Percentiles rank a stretch among this genome's conserved stretches.
These are phyloP conservation scores for Ctenomys sociabilis DNA, from an alignment of 2,113 vertebrate genomes.

Conservation along the genomic window DNA sequence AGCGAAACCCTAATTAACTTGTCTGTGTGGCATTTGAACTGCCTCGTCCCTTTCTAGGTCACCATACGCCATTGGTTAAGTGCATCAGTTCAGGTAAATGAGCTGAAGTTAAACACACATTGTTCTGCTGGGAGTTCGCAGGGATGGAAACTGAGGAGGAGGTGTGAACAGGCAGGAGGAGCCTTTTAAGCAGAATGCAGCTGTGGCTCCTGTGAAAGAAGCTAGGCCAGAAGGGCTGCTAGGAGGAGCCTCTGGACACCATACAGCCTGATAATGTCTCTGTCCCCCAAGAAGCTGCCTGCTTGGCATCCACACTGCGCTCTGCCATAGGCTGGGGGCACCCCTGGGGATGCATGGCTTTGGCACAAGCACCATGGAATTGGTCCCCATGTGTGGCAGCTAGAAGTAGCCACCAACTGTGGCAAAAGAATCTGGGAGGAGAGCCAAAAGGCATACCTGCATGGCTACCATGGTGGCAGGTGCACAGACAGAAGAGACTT, in stretches of 20 bases:
- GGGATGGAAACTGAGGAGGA: neutral
- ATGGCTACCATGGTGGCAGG: neutral
- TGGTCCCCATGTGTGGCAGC: neutral
- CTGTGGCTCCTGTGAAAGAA: neutral
- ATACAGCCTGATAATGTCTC: neutral
- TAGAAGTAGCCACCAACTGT: neutral
- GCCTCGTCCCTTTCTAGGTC: neutral
- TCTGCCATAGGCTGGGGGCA: neutral
- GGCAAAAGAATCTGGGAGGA: neutral
- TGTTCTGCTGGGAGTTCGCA: neutral
- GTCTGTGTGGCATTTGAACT: neutral
- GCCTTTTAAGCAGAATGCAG: neutral
- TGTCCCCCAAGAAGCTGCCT: neutral
- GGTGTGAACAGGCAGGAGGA: neutral
- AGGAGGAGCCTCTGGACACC: neutral
- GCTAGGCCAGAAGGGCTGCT: neutral
- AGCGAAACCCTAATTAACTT: neutral
- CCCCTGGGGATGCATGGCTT: neutral
- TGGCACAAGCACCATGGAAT: neutral
- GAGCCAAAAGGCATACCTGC: rapidly evolving
- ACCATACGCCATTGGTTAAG: neutral
- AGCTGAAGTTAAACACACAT: neutral
- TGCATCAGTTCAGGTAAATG: neutral
- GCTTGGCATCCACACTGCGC: neutral
- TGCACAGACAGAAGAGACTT: neutral